Evolutionary conservation across 2,113 vertebrate genomes (phyloP).

Genomic region (Motacilla tschutschensis): DNA sequence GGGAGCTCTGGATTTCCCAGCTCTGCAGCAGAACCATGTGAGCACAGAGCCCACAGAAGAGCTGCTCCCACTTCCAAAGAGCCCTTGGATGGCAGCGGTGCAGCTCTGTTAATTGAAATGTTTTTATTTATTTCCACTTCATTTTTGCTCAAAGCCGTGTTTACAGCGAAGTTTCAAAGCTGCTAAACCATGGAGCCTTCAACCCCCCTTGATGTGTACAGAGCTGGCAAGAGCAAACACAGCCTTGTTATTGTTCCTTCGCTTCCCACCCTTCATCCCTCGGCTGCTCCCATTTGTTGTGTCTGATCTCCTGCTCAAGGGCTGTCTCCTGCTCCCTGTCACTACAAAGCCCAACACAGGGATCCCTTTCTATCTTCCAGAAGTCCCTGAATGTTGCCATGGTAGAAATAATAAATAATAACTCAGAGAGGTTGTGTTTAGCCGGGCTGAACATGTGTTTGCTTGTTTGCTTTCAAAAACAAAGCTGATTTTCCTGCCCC

Average conservation of each 20-base stretch:
- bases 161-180: conserved; percentile 30
- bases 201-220: conserved; percentile 18
- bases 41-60: background rate
- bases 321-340: conserved; percentile 18
- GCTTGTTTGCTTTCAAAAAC: conserved; percentile 45
- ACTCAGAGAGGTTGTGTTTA: background rate
- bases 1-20: background rate
- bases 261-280: conserved; percentile 39
- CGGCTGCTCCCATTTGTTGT: conserved; percentile 15
- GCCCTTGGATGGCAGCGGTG: background rate
- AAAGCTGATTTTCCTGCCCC: conserved; percentile 27
- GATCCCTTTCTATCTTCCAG: conserved; percentile 8
- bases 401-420: conserved; percentile 56
- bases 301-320: conserved; percentile 45
- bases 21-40: background rate
- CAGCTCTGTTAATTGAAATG: background rate
- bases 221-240: conserved; percentile 54
- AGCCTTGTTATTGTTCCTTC: conserved; percentile 18
- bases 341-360: conserved; percentile 25
- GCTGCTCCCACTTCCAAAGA: background rate
- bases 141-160: conserved; percentile 25
- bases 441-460: conserved; percentile 24
- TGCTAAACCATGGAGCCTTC: conserved; percentile 5
- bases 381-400: background rate
- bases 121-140: conserved; percentile 43